Evolutionary conservation across 2,888 invertebrate genomes (phyloP), one percentile per base, ranked within the genome.

Genomic region (Eristalis arbustorum): DNA sequence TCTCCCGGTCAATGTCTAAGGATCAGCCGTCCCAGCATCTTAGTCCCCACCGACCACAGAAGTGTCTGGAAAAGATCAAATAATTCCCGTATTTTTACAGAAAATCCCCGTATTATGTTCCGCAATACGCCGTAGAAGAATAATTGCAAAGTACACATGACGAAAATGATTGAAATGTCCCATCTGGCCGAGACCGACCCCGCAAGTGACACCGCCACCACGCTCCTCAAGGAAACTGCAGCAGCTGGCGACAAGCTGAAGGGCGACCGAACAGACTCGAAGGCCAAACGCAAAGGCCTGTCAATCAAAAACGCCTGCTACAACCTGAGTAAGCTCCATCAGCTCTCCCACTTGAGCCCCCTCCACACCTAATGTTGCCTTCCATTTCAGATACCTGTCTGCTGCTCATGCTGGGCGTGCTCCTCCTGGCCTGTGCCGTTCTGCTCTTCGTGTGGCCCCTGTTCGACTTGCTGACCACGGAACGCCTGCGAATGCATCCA

Each of bases 401-500:
- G 0, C 93, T 93, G 75, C 91, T 93, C 13, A 90, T 93, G 0
- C 92, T 93, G 91, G 94, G 94, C 0, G 89, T 93, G 0, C 88
- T 94, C 0, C 90, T 94, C 3, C 89, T 94, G 2, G 79, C 93
- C 0, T 88, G 94, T n/a, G 94, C 95, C 0, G 90, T 94, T 22
- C 89, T 93, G 1, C 93, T 94, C 1, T 92, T 94, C 68, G 92
- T 95, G 62, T 94, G 94, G 92, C 94, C 95, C 0, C 94, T 95
- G 0, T 92, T 94, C 63, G 94, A 95, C 84, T 89, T 95, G 63
- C 91, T 95, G 89, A 93, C 95, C 91, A 92, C 93, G 89, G 94
- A 95, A 91, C 94, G 95, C 88, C 90, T 95, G 1, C 93, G 94
- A 88, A 95, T 96, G 95, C 92, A 93, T 31, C 95, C 95, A 89